Evolutionary conservation across 2,797 vertebrate genomes (phyloP).

Genomic region (Catharus ustulatus): DNA sequence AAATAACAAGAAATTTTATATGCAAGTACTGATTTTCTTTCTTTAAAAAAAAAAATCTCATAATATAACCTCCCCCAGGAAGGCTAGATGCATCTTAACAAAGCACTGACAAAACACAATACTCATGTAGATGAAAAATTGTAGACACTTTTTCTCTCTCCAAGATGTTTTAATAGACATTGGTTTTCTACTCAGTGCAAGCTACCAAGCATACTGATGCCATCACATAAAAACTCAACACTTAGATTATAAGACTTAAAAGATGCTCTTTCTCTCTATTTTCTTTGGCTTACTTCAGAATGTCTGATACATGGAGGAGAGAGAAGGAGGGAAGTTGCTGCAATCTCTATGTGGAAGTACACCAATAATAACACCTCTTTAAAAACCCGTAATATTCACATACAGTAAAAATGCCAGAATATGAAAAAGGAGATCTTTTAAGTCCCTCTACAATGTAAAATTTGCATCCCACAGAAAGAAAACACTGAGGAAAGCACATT

Average conservation of each 20-base stretch:
- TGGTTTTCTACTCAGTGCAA: background rate
- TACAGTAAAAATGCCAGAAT: background rate
- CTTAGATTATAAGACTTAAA: background rate
- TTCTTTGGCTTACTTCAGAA: background rate
- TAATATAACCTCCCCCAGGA: background rate
- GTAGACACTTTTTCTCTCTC: background rate
- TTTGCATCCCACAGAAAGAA: background rate
- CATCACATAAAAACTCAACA: background rate
- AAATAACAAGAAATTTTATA: background rate
- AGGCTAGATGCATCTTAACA: background rate
- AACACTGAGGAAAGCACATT: background rate
- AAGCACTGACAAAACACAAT: background rate
- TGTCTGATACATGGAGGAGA: background rate
- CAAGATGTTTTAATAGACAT: background rate
- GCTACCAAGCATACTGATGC: background rate
- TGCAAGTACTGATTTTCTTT: background rate
- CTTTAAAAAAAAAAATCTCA: background rate
- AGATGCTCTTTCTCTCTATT: background rate
- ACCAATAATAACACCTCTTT: background rate
- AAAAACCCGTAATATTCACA: background rate
- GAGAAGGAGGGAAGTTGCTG: background rate
- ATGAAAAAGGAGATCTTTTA: background rate
- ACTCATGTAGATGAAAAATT: background rate
- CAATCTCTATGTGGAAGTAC: background rate
- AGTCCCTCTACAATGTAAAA: background rate